phyloP scores from a whole-genome alignment of 1,140 invertebrate species.

The Ceratina calcarata region DNA sequence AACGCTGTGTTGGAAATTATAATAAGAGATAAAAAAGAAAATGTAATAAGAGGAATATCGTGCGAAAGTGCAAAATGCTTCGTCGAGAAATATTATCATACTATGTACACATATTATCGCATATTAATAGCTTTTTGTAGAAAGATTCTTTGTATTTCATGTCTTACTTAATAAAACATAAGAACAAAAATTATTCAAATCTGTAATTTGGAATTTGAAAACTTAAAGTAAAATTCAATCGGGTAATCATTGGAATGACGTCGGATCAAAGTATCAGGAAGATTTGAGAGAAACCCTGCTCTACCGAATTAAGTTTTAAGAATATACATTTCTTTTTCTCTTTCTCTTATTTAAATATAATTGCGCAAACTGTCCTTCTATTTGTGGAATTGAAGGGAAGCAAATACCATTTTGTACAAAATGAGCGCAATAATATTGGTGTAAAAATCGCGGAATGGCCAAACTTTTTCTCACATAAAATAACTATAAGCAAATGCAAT shows the following conservation, averaged over 20 bases:
- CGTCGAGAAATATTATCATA: conserved; percentile 17
- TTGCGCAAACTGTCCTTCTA: not conserved
- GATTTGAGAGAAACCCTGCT: conserved; percentile 38
- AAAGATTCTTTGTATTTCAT: conserved; percentile 31
- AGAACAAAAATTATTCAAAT: conserved; percentile 41
- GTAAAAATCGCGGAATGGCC: conserved; percentile 5
- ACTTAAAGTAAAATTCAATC: conserved; percentile 5
- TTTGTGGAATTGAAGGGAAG: conserved; percentile 1
- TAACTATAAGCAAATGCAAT: conserved; percentile 8
- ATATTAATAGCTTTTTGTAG: conserved; percentile 34
- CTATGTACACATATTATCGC: conserved; percentile 9
- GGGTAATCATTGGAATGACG: not conserved
- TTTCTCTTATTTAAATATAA: not conserved
- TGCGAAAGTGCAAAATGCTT: conserved; percentile 47
- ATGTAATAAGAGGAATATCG: not conserved
- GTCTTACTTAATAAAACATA: conserved; percentile 29
- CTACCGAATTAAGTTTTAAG: conserved; percentile 29
- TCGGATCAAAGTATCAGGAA: not conserved
- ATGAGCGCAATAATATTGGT: conserved; percentile 12
- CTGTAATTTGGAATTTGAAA: conserved; percentile 1
- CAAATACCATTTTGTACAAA: conserved; percentile 3
- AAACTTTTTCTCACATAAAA: not conserved
- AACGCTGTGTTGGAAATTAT: conserved; percentile 22
- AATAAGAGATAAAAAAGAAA: not conserved
- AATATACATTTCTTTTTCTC: not conserved